Base-by-base conservation (phyloP, 1,140 invertebrate genomes). In the Ectropis grisescens region DNA sequence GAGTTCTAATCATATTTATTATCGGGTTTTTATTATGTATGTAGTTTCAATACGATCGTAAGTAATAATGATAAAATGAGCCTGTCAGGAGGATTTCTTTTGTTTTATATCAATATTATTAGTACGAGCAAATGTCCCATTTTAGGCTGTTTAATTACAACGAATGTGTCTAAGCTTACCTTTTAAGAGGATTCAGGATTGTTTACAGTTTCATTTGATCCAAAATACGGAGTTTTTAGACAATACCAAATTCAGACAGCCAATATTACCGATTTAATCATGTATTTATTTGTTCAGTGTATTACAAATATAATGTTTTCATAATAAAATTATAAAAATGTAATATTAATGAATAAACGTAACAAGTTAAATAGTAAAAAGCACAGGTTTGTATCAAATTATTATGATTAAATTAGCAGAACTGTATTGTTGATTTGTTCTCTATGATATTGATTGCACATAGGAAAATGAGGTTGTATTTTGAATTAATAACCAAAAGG, bases 381-480 rank as follows among this genome's bases (percentile, higher is more conserved):
- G 49, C 55, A 61, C 55, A 35, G 37, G 47, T 52, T 58, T 57
- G n/a, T 56, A 52, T 36, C 33, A 37, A 47, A 44, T 50, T 43
- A 37, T 55, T 57, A 43, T 39, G 30, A 36, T 48, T 50, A 34
- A 37, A 37, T 46, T 48, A 48, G 25, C 16, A 28, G 29, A 31
- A 37, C 22, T 38, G 30, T 52, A 40, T 47, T 12, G 38, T 42
- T 50, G 13, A 45, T 55, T 58, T 58, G 40, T 47, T 47, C 47
- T 29, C 34, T 38, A 39, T 39, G 43, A 41, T 55, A 49, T 56
- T 45, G 42, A 52, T 60, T 75, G 75, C 75, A 80, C 75, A 75
- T 78, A 80, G 68, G 49, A 68, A 75, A 74, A 69, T 59, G 70
- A 75, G 72, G 70, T 80, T 80, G 75, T 80, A 76, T 60, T 67